Evolutionary conservation across 53 echinoderm and acorn worm species (phyloP).

Genomic region (Echinometra lucunter): DNA sequence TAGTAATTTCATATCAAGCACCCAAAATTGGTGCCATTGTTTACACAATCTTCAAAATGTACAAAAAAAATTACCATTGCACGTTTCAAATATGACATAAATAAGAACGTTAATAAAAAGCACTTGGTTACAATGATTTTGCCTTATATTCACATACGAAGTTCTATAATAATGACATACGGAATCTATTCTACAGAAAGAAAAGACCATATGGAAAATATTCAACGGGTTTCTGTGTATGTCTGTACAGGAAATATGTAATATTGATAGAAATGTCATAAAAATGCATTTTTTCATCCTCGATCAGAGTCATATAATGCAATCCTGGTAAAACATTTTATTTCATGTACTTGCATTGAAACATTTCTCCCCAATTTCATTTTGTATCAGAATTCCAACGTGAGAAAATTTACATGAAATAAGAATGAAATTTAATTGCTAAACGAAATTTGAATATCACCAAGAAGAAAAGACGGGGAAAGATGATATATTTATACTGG

Average conservation of each 20-base stretch:
- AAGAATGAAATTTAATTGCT: too few relatives aligned
- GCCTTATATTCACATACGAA: not conserved
- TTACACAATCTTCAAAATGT: not conserved
- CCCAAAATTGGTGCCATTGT: not conserved
- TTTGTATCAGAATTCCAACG: not conserved
- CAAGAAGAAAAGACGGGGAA: not conserved
- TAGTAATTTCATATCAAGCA: not conserved
- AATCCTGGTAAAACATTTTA: not conserved
- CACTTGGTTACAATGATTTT: not conserved
- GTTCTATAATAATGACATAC: not conserved
- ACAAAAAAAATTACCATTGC: not conserved
- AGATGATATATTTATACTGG: not conserved
- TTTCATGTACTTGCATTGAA: not conserved
- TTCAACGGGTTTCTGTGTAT: not conserved
- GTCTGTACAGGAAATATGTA: not conserved
- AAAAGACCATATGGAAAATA: not conserved
- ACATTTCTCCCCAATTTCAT: not conserved
- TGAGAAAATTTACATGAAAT: not conserved
- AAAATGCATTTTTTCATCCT: not conserved
- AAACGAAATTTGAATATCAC: not conserved
- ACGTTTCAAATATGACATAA: conserved; percentile 33
- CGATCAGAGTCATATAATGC: not conserved
- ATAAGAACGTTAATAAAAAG: not conserved
- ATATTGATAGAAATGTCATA: not conserved
- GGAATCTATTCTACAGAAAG: not conserved